These are phyloP conservation scores for Heterochromis multidens DNA, from an alignment of 2,113 vertebrate species.

Conservation along the genomic window DNA sequence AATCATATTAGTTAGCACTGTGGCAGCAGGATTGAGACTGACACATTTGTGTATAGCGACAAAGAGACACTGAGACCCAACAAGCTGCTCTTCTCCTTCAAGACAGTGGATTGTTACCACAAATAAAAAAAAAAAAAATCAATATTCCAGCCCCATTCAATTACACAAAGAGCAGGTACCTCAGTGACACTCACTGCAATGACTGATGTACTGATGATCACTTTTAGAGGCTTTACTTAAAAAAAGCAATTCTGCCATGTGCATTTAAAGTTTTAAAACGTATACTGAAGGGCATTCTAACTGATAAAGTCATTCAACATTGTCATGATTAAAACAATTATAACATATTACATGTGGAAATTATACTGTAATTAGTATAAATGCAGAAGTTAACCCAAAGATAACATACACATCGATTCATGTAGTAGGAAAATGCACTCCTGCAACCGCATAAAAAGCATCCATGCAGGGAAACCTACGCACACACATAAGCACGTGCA, in stretches of 20 bases:
- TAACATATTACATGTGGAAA: neutral
- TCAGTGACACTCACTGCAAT: constrained; percentile 30
- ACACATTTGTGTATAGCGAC: constrained; percentile 30
- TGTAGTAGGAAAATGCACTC: neutral
- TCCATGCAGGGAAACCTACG: neutral
- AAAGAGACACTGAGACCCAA: constrained; percentile 46
- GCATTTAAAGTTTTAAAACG: neutral
- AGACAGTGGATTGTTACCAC: constrained; percentile 16
- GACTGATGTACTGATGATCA: constrained; percentile 12
- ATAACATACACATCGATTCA: neutral
- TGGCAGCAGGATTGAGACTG: constrained; percentile 46
- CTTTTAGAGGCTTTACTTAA: neutral
- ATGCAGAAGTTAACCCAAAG: neutral
- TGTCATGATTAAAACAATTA: neutral
- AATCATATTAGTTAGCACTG: constrained; percentile 23
- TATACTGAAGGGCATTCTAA: neutral
- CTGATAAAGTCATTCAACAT: neutral
- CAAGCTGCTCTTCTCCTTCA: constrained; percentile 2
- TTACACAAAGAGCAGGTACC: constrained; percentile 48
- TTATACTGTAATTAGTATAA: neutral
- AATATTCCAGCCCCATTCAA: constrained; percentile 59
- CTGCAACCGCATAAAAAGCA: neutral
- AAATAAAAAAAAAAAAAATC: constrained; percentile 42
- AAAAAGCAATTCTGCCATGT: neutral
- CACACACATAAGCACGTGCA: neutral